Conservation (phyloP, 2,888 invertebrate species). For the Latheticus oryzae region DNA sequence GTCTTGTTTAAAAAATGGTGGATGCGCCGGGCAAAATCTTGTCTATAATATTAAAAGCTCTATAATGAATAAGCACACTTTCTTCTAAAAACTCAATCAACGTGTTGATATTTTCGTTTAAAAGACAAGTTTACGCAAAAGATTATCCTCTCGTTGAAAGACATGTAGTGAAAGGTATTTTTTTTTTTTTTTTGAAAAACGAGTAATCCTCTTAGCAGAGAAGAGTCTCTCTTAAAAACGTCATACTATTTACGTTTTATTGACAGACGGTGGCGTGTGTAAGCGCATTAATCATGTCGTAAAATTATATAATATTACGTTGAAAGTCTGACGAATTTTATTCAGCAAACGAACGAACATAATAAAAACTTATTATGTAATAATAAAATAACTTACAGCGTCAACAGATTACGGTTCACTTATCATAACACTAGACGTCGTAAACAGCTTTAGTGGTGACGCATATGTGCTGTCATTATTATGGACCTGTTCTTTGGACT, state of each 20-base stretch:
- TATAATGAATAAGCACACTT: too few species aligned
- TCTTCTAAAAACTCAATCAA: slow-evolving; percentile 19
- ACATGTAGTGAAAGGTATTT: slow-evolving; percentile 22
- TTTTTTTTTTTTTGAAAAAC: slow-evolving; percentile 24
- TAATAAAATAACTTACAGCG: slow-evolving; percentile 9
- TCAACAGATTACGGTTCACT: slow-evolving; percentile 11
- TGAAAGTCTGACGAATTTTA: too few species aligned
- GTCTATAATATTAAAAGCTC: too few species aligned
- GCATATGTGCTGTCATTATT: slow-evolving; percentile 12
- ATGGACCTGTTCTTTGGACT: slow-evolving; percentile 1
- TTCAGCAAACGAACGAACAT: neutral
- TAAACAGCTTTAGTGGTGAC: neutral
- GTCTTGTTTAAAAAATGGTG: too few species aligned
- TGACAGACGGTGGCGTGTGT: slow-evolving; percentile 20
- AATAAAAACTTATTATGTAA: slow-evolving; percentile 2
- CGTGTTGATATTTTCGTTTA: slow-evolving; percentile 25
- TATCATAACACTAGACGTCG: slow-evolving; percentile 17
- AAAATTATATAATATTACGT: too few species aligned
- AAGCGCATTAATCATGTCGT: slow-evolving; percentile 29
- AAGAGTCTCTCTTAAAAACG: slow-evolving; percentile 21
- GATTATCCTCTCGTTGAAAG: slow-evolving; percentile 28
- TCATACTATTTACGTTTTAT: slow-evolving; percentile 21
- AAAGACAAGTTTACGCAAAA: slow-evolving; percentile 17
- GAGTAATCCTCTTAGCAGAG: slow-evolving; percentile 28
- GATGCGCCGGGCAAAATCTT: too few species aligned